A percentile compares a stretch with the other conserved stretches of the same genome.
Evolutionary conservation across 2,888 invertebrate species (phyloP).

Genomic region (Caenorhabditis zanzibari): DNA sequence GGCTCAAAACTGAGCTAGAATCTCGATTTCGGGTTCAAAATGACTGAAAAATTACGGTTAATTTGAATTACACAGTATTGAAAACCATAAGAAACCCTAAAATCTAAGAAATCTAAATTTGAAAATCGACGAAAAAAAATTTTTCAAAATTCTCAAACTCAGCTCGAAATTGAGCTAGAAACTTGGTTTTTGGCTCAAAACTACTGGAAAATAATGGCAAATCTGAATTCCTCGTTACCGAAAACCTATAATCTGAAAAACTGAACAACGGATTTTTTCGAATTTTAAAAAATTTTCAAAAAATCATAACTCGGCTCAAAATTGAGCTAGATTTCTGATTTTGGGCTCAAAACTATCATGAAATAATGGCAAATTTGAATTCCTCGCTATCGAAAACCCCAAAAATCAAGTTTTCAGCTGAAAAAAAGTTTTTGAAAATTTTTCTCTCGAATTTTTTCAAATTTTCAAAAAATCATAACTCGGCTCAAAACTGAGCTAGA

Average conservation of each 20-base stretch:
- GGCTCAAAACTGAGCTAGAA: too few relatives aligned
- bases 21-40: neutral
- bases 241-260: neutral
- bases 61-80: neutral
- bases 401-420: too few relatives aligned
- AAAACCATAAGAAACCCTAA: neutral
- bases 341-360: neutral
- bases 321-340: neutral
- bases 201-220: neutral
- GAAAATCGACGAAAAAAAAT: neutral
- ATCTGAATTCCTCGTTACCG: too few relatives aligned
- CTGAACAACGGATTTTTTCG: neutral
- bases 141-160: neutral
- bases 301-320: neutral
- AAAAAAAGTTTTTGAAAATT: neutral
- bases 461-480: neutral
- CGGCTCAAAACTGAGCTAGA: neutral
- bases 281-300: neutral
- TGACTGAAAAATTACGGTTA: neutral
- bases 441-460: too few relatives aligned
- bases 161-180: neutral
- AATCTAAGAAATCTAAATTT: neutral
- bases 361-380: too few relatives aligned
- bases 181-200: constrained; percentile 6
- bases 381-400: neutral